Conservation (phyloP, 2,888 invertebrate genomes). For the Nezara viridula region DNA sequence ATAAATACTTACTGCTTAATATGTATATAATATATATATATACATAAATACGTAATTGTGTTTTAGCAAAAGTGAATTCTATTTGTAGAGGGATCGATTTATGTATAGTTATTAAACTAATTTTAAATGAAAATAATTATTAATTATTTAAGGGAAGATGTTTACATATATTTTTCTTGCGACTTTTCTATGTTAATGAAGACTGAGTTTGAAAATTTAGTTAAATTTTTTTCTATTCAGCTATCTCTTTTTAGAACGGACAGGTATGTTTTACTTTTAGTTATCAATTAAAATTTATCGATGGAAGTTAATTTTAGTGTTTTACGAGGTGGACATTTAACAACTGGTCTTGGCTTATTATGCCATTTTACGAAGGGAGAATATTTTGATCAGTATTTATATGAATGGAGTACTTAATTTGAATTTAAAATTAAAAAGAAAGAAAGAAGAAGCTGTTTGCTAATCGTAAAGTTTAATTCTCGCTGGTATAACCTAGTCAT, state of each 20-base stretch:
- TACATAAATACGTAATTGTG: not conserved
- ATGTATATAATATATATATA: not conserved
- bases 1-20: not conserved
- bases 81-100: not conserved
- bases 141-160: not conserved
- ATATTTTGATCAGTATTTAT: constrained; percentile 42
- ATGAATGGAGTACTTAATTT: constrained; percentile 36
- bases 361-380: not conserved
- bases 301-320: not conserved
- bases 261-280: not conserved
- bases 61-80: constrained; percentile 1
- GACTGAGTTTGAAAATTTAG: constrained; percentile 39
- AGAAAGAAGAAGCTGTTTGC: constrained; percentile 15
- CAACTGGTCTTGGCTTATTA: not conserved
- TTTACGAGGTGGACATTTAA: not conserved
- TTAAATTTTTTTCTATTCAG: not conserved
- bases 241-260: not conserved
- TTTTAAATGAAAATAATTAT: not conserved
- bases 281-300: not conserved
- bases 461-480: constrained; percentile 42
- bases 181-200: constrained; percentile 8
- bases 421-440: not conserved
- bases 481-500: constrained; percentile 61
- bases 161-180: constrained; percentile 18
- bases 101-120: not conserved